phyloP scores from a whole-genome alignment of 2,113 vertebrate genomes.

The Epinephelus cyanopodus region DNA sequence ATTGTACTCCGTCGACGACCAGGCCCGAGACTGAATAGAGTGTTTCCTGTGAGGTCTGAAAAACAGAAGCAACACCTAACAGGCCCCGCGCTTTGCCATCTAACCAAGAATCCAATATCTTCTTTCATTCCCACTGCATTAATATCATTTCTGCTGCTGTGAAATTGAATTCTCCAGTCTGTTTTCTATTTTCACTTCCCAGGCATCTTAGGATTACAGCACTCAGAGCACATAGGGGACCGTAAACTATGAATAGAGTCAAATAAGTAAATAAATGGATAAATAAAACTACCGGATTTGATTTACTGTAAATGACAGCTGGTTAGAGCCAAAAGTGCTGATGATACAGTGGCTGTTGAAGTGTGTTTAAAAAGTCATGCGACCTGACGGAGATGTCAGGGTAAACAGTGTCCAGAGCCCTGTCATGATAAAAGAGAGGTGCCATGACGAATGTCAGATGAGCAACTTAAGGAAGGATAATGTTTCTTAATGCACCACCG shows the following conservation, averaged over 20 bases:
- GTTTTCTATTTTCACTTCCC: slow-evolving; percentile 1
- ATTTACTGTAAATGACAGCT: slow-evolving; percentile 37
- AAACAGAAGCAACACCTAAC: slow-evolving; percentile 47
- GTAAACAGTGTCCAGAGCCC: slow-evolving; percentile 56
- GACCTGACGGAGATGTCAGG: slow-evolving; percentile 34
- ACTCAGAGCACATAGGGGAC: slow-evolving; percentile 5
- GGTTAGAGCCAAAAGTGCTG: slow-evolving; percentile 30
- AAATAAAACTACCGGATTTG: slow-evolving; percentile 49
- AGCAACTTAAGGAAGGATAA: slow-evolving; percentile 56
- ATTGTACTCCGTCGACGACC: slow-evolving; percentile 57
- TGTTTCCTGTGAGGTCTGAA: slow-evolving; percentile 58
- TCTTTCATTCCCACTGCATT: slow-evolving; percentile 3
- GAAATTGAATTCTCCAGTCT: neutral
- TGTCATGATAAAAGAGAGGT: slow-evolving; percentile 37
- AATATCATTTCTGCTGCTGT: slow-evolving; percentile 5
- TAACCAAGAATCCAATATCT: slow-evolving; percentile 22
- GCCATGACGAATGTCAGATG: slow-evolving; percentile 48
- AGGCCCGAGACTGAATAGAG: slow-evolving; percentile 38
- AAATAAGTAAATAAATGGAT: slow-evolving; percentile 42
- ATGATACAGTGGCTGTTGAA: slow-evolving; percentile 55
- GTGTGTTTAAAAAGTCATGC: slow-evolving; percentile 48
- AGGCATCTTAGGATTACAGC: slow-evolving; percentile 7
- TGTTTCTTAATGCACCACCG: slow-evolving; percentile 53
- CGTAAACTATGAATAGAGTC: slow-evolving; percentile 23
- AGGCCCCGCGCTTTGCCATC: slow-evolving; percentile 6